Base-by-base conservation (phyloP, 2,888 invertebrate genomes). In the Spodoptera littoralis region DNA sequence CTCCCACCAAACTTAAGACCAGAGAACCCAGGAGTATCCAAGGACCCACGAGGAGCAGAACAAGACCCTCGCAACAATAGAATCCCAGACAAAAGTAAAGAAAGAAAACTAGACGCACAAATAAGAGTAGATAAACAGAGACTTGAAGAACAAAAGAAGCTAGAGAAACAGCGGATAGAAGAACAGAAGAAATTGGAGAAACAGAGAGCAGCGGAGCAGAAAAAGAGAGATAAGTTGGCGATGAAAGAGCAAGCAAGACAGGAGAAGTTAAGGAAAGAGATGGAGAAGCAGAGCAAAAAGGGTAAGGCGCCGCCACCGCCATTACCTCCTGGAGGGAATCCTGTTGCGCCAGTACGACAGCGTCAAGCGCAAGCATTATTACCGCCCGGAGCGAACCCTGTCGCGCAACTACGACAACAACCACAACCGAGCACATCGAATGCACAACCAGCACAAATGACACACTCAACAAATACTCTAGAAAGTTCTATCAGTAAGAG, bases 401-500 rank as follows among this genome's bases (percentile, higher is more conserved):
- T 73, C 11, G 71, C 77, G 47, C 68, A 74, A 46, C 36, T 9
- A 36, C 36, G 36, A 8, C 36, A 36, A 8, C 11, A 36, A 36
- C 11, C 64, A 8, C 59, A 58, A 22, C 13, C 65, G 12, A 73
- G 63, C 11, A 6, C 70, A 48, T 30, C 62, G 56, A 45, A 45
- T 50, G 58, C 64, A 76, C n/a, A 66, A 69, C 46, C 71, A 52
- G 36, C 43, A 11, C 46, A 61, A 13, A 49, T 55, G 4, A 70
- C 70, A 47, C 86, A 89, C 61, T 82, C 90, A 1, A 90, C 89
- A 2, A 90, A 92, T 60, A 93, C 91, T 55, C 74, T 92, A 78
- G 92, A 92, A 59, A 93, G 93, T 84, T 92, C 92, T 13, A 92
- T 93, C 47, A 93, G 92, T 61, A 86, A 84, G 53, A 87, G 83